Conservation (phyloP, 2,888 invertebrate species). For the Athalia circularis region DNA sequence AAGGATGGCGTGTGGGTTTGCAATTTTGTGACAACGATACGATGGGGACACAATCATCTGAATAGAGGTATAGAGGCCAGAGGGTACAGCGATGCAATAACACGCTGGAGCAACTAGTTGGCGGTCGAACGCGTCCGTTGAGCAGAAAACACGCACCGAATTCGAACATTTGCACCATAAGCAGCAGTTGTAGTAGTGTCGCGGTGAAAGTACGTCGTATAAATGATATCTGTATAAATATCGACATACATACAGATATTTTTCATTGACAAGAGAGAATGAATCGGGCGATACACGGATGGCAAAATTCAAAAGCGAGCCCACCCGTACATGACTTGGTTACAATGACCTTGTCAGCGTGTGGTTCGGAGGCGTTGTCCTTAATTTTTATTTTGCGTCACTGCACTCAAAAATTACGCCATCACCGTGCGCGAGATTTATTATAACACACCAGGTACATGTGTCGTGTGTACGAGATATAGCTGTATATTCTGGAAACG, state of each 20-base stretch:
- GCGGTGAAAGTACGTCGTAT: not conserved
- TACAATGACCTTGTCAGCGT: constrained; percentile 34
- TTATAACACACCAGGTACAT: not conserved
- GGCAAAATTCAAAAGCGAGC: not conserved
- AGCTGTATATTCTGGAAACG: too few species aligned
- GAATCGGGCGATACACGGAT: not conserved
- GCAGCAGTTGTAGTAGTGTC: not conserved
- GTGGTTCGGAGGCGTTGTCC: constrained; percentile 3
- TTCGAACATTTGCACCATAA: not conserved
- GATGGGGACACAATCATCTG: not conserved
- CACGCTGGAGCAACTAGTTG: not conserved
- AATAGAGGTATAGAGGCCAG: not conserved
- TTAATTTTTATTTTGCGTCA: constrained; percentile 31
- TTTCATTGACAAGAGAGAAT: too few species aligned
- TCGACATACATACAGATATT: too few species aligned
- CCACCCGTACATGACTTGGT: constrained; percentile 10
- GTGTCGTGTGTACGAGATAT: too few species aligned
- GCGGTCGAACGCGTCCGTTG: not conserved
- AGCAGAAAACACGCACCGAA: not conserved
- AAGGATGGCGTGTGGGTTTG: too few species aligned
- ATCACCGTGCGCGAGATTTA: not conserved
- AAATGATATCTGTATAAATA: not conserved
- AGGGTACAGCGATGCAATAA: not conserved
- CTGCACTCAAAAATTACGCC: constrained; percentile 5
- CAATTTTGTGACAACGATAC: not conserved